Conservation (phyloP, 1,140 invertebrate genomes). For the Rhopalosiphum maidis region DNA sequence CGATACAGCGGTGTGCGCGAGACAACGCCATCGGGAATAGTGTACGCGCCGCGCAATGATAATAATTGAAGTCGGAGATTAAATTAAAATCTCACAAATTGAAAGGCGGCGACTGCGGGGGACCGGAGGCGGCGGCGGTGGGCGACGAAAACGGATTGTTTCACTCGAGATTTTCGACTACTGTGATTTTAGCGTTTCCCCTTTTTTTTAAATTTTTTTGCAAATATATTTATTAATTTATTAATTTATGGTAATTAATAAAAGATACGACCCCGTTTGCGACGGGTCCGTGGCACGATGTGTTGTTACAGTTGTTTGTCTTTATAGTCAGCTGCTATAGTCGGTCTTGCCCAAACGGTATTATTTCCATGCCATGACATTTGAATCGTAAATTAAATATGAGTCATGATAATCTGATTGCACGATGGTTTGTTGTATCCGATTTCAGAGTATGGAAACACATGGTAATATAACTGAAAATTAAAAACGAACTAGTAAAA, state of each 20-base stretch:
- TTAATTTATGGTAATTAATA: neutral
- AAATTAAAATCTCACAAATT: slow-evolving; percentile 13
- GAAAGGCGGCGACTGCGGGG: neutral
- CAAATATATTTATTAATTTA: no score
- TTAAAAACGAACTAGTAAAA: neutral
- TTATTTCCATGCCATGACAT: neutral
- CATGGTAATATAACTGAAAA: neutral
- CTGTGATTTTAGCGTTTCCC: neutral
- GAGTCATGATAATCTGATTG: neutral
- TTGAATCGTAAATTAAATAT: neutral
- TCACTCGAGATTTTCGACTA: neutral
- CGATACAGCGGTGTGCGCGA: neutral
- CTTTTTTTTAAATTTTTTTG: neutral
- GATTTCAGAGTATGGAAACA: neutral
- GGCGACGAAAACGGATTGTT: neutral
- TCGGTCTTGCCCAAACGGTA: neutral
- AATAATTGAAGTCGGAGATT: neutral
- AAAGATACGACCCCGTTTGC: neutral
- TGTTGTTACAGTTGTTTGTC: neutral
- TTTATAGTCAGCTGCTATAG: neutral
- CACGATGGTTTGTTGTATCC: neutral
- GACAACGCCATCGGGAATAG: no score
- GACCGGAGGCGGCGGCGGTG: no score
- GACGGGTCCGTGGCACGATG: neutral
- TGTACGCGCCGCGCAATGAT: neutral